Percentiles rank a stretch among this genome's conserved stretches.
Evolutionary conservation across 2,888 invertebrate genomes (phyloP).

Genomic region (Watsonalla binaria): DNA sequence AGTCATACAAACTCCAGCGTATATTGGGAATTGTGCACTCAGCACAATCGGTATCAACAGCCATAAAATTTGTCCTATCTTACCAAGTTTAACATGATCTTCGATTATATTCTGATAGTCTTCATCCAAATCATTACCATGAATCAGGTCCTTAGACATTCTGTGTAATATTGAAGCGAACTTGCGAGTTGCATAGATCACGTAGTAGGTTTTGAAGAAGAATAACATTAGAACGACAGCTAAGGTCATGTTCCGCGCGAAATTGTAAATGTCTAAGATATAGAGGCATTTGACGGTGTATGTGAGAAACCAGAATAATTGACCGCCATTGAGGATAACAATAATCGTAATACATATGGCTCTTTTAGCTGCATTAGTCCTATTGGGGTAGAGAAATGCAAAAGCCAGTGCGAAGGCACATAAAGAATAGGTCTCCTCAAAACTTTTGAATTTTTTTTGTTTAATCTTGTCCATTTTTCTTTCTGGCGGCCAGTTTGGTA

Average conservation of each 20-base stretch:
- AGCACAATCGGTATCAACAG: slow-evolving; percentile 43
- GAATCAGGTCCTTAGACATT: slow-evolving; percentile 43
- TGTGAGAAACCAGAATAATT: slow-evolving; percentile 45
- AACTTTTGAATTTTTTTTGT: slow-evolving; percentile 38
- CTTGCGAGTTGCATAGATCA: slow-evolving; percentile 33
- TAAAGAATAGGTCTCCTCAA: slow-evolving; percentile 45
- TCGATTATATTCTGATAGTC: slow-evolving; percentile 46
- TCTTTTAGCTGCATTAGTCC: slow-evolving; percentile 29
- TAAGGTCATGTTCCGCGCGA: slow-evolving; percentile 47
- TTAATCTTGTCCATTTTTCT: slow-evolving; percentile 14
- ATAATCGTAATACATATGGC: slow-evolving; percentile 21
- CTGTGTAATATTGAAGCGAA: slow-evolving; percentile 40
- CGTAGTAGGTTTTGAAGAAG: slow-evolving; percentile 52
- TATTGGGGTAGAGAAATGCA: slow-evolving; percentile 52
- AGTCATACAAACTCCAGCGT: slow-evolving; percentile 39
- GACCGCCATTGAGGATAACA: slow-evolving; percentile 28
- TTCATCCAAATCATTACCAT: slow-evolving; percentile 40
- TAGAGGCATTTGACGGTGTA: slow-evolving; percentile 42
- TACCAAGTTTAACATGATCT: slow-evolving; percentile 38
- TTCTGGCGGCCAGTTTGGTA: slow-evolving; percentile 7
- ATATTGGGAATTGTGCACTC: slow-evolving; percentile 46
- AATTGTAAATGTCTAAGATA: slow-evolving; percentile 42
- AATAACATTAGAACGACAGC: slow-evolving; percentile 41
- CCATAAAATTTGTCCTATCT: slow-evolving; percentile 43
- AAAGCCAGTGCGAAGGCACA: slow-evolving; percentile 50